These are phyloP conservation scores for Aegotheles bennettii DNA, from an alignment of 2,113 vertebrate species.

Conservation along the genomic window DNA sequence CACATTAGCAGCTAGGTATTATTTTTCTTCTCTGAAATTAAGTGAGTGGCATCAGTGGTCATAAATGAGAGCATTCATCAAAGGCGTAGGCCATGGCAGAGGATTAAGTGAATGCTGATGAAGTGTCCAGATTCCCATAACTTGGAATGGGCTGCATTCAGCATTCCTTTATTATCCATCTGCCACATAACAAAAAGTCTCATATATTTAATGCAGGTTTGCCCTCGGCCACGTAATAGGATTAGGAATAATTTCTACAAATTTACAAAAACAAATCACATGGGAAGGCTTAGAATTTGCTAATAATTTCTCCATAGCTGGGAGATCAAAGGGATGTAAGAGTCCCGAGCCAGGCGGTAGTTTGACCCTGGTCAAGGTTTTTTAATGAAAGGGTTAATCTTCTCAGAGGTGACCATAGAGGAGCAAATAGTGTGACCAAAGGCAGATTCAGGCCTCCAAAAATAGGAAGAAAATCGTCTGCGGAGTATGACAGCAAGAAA, in stretches of 20 bases:
- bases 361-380: conserved; percentile 94
- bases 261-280: conserved; percentile 99
- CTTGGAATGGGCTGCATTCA: conserved; percentile 85
- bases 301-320: conserved; percentile 98
- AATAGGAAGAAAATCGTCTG: conserved; percentile 85
- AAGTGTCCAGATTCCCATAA: conserved; percentile 91
- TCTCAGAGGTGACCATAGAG: conserved; percentile 97
- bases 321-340: conserved; percentile 93
- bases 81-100: conserved; percentile 80
- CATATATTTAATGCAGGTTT: conserved; percentile 94
- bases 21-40: conserved; percentile 83
- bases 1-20: conserved; percentile 79
- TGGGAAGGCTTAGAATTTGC: conserved; percentile 97
- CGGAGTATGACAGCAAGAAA: conserved; percentile 85
- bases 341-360: conserved; percentile 86
- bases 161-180: conserved; percentile 85
- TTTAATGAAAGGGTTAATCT: conserved; percentile 99
- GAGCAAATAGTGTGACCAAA: conserved; percentile 98
- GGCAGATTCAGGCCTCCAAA: conserved; percentile 89
- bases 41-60: conserved; percentile 80
- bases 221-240: conserved; percentile 92
- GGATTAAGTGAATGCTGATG: conserved; percentile 87
- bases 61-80: conserved; percentile 86
- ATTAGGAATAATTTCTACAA: conserved; percentile 99
- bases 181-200: conserved; percentile 90